Conservation (phyloP, 1,140 invertebrate species). For the Atta colombica region DNA sequence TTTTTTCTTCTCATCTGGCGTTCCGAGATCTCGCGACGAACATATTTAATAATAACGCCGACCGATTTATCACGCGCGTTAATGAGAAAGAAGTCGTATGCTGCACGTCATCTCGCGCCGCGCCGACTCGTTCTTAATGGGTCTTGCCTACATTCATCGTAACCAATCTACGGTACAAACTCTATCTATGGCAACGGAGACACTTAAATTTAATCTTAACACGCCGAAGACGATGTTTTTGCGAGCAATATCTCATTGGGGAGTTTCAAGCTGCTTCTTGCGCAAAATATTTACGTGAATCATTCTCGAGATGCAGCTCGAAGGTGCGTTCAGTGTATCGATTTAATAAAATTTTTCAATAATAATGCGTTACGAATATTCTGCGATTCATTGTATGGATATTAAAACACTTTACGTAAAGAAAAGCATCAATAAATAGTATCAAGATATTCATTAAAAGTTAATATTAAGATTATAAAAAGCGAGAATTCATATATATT, state of each 20-base stretch:
- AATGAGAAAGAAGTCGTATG: constrained; percentile 68
- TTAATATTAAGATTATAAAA: neutral
- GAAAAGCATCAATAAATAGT: constrained; percentile 2
- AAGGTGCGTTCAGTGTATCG: neutral
- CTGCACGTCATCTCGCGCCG: constrained; percentile 58
- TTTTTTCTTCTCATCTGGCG: neutral
- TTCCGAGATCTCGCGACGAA: constrained; percentile 34
- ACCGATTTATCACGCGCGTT: constrained; percentile 68
- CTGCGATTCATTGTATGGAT: neutral
- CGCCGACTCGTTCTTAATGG: constrained; percentile 65
- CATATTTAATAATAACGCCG: constrained; percentile 67
- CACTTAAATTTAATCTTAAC: constrained; percentile 46
- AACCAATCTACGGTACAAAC: constrained; percentile 47
- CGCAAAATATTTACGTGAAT: constrained; percentile 7
- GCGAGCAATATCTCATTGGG: constrained; percentile 11
- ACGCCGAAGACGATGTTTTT: constrained; percentile 8
- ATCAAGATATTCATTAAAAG: neutral
- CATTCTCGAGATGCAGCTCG: neutral
- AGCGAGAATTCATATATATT: neutral
- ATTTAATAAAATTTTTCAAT: neutral
- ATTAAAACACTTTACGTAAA: constrained; percentile 6
- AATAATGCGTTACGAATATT: constrained; percentile 20
- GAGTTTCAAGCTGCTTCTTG: neutral
- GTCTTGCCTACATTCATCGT: constrained; percentile 51
- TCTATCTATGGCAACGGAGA: constrained; percentile 58